Base-by-base conservation (phyloP, 2,797 vertebrate species). In the Parauchenoglanis punctatus region DNA sequence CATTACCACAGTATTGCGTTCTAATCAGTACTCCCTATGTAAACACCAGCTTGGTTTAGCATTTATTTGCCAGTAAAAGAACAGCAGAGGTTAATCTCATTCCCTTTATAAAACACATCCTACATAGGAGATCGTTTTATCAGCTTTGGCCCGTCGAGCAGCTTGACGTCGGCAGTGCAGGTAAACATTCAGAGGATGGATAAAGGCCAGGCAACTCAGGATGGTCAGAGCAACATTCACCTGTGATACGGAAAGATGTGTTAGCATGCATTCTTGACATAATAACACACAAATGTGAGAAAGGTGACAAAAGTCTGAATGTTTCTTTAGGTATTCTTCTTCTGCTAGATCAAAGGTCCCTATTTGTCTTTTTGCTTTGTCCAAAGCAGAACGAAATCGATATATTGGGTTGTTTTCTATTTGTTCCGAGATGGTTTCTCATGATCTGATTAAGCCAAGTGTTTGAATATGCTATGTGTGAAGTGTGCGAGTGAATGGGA, bases 151-250 rank as follows among this genome's bases (percentile, higher is more conserved):
- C 86, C 92, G 88, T 84, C 88, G 85, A 2, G 91, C 88, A 17
- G 92, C 90, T 84, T 86, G 89, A 1, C 35, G 8, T 0, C 88
- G 93, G 90, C 96, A 97, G 90, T 97, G 95, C 0, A 92, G 91
- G 91, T 94, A 94, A 81, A 98, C 94, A 3, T 91, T 94, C 87
- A 96, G 2, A 0, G 98, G 98, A 70, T 97, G 96, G 91, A 96
- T 90, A 0, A 97, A 96, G 0, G 97, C 96, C 86, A 97, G 46
- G 49, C 97, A 91, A 84, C 93, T 96, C 87, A 97, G 85, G 0
- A 97, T 7, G 0, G 95, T 93, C 90, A 99, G 92, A 46, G 58
- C 92, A 20, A 98, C 5, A 2, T 98, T 97, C 83, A 99, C 94
- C 98, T 99, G 85, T 46, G 88, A n/a, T 56, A 46, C 18, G 54